phyloP scores from a whole-genome alignment of 2,797 vertebrate genomes.

The Sebastes steindachneri region DNA sequence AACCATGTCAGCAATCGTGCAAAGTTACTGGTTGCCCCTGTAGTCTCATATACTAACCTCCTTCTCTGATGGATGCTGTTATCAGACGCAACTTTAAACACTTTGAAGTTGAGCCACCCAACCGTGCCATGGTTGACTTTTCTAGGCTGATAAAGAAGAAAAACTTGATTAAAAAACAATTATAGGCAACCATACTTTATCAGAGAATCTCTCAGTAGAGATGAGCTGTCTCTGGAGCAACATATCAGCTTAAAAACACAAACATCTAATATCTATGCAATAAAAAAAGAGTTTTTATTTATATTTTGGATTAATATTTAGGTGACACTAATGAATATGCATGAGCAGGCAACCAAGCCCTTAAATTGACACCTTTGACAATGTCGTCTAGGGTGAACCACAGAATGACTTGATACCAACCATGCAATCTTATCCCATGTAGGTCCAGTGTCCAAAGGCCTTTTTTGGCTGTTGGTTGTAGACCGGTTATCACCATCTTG shows the following conservation, averaged over 20 bases:
- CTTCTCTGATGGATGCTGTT: slow-evolving; percentile 56
- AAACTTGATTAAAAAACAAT: not conserved
- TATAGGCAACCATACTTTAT: not conserved
- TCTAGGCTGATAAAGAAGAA: not conserved
- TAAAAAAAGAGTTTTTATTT: not conserved
- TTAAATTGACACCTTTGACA: slow-evolving; percentile 77
- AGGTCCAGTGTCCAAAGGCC: slow-evolving; percentile 63
- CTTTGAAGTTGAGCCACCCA: slow-evolving; percentile 7
- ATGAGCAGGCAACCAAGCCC: slow-evolving; percentile 63
- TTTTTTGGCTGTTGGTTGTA: slow-evolving; percentile 60
- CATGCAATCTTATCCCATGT: slow-evolving; percentile 79
- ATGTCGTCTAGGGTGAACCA: slow-evolving; percentile 69
- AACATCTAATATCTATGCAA: not conserved
- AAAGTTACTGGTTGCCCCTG: slow-evolving; percentile 47
- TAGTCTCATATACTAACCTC: slow-evolving; percentile 46
- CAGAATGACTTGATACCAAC: slow-evolving; percentile 77
- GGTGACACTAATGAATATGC: slow-evolving; percentile 61
- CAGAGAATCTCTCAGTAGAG: not conserved
- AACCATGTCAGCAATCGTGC: slow-evolving; percentile 64
- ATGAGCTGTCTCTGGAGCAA: fast-evolving
- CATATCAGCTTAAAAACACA: not conserved
- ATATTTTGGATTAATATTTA: slow-evolving; percentile 32
- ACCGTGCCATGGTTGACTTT: not conserved
- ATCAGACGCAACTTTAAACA: slow-evolving; percentile 56
- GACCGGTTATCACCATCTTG: slow-evolving; percentile 69